Evolutionary conservation across 2,797 vertebrate species (phyloP), one percentile per base, ranked within the genome.

Genomic region (Onychomys leucogaster): DNA sequence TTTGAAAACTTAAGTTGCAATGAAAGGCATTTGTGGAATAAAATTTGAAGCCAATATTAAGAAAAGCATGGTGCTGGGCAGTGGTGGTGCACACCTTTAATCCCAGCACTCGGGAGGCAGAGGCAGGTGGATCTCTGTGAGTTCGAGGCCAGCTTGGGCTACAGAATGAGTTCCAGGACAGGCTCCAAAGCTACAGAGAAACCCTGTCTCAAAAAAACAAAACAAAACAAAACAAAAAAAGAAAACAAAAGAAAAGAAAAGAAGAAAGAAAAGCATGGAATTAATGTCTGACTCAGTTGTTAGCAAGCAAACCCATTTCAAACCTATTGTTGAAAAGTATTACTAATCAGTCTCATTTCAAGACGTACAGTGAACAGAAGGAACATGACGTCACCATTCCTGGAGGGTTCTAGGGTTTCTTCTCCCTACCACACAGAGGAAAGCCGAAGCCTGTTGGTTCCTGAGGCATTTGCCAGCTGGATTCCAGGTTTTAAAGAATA

Each of bases 271-370:
- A 55, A 65, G 63, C 29, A 32, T 32, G 23, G 10, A 63, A 27
- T 43, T 52, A 77, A 7, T 81, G n/a, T 93, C 82, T 90, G 63
- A 11, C 84, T 89, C 49, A 90, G 55, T 65, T 59, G 12, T 93
- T 81, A 92, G 96, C 34, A 91, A 94, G 84, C 96, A 96, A 69
- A 10, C 12, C 9, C 12, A 80, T 16, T 89, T 78, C 84, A 55
- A 77, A 94, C 73, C 29, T 90, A 27, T 77, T 90, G 69, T 75
- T 90, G 57, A 92, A 94, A 94, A 92, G 73, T 49, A 71, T 78
- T 96, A 46, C 91, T 90, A 96, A 80, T 34, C n/a, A 90, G 61
- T 67, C 41, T 75, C 82, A 93, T 73, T 91, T 88, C 43, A 71
- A 57, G 55, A n/a, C 27, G 57, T 41, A 2, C 17, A 87, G n/a